Base-by-base conservation (phyloP, 2,797 vertebrate genomes). In the Eurystomus glaucurus region DNA sequence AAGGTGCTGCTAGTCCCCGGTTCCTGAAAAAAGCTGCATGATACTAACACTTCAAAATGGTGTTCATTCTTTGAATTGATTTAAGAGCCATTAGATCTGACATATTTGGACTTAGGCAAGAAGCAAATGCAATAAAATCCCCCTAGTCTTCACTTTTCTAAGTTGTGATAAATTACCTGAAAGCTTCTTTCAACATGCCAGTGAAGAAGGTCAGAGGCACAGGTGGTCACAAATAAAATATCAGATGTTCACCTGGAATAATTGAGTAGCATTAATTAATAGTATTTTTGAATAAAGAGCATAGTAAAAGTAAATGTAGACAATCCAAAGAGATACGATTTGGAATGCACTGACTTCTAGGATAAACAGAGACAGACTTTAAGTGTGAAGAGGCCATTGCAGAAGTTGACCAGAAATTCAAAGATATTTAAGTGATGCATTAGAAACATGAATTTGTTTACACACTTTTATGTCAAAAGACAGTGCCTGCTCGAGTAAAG, bases 41-140 rank as follows among this genome's bases (percentile, higher is more conserved):
- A 45, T 50, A 22, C 4, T 50, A 17, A 19, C 0, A 2, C 6
- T 64, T 7, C 25, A 68, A 70, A 84, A 39, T 11, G 0, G n/a
- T 52, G 22, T 21, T 68, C 7, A 10, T 55, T 65, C 6, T 91
- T 57, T 77, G 10, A 69, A 74, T 15, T 64, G 8, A 70, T 70
- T 25, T 50, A 84, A 64, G 15, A 72, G 11, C 12, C 43, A 6
- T 61, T 46, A 37, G 21, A 52, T 72, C 4, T 65, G 26, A 43
- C 9, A n/a, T 28, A n/a, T 22, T 37, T 39, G 39, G 15, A 65
- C 18, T 45, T 66, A 69, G 25, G 28, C 4, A 29, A 39, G 33
- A 87, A 95, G 46, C 1, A 65, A 94, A 87, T 31, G 7, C 1
- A 33, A 79, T 75, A 88, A 83, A n/a, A 39, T 39, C 8, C 10